Evolutionary conservation across 2,797 vertebrate species (phyloP).

Genomic region (Prionace glauca): DNA sequence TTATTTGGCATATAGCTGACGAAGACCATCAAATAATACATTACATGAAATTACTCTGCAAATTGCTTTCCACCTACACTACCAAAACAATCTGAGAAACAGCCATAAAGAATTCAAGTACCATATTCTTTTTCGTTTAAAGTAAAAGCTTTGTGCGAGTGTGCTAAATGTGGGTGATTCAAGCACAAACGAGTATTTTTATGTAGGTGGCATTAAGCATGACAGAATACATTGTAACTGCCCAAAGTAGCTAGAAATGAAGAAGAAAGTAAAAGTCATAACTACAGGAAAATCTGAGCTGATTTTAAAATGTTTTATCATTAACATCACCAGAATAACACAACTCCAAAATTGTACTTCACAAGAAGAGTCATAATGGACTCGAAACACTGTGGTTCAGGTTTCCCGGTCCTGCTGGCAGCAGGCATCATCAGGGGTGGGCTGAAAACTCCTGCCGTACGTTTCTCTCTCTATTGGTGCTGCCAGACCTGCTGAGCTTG

Average conservation of each 20-base stretch:
- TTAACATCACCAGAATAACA: neutral
- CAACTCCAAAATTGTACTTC: neutral
- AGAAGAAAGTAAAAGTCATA: neutral
- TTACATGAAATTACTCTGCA: neutral
- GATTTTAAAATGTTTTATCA: neutral
- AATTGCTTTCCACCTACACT: neutral
- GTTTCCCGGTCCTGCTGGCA: too few relatives aligned
- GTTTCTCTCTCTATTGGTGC: too few relatives aligned
- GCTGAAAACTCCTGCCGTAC: too few relatives aligned
- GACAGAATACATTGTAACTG: neutral
- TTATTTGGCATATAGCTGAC: neutral
- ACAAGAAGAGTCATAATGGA: too few relatives aligned
- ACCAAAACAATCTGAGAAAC: neutral
- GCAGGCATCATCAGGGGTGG: too few relatives aligned
- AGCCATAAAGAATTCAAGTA: neutral
- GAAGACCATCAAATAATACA: neutral
- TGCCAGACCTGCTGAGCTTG: too few relatives aligned
- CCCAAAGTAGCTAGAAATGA: neutral
- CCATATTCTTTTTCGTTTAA: neutral
- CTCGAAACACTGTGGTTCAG: too few relatives aligned
- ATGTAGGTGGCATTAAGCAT: neutral
- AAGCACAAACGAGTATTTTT: neutral
- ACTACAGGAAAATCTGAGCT: neutral
- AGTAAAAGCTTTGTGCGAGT: neutral
- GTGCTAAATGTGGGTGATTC: neutral